phyloP scores from a whole-genome alignment of 2,113 vertebrate species.

The Bettongia penicillata region DNA sequence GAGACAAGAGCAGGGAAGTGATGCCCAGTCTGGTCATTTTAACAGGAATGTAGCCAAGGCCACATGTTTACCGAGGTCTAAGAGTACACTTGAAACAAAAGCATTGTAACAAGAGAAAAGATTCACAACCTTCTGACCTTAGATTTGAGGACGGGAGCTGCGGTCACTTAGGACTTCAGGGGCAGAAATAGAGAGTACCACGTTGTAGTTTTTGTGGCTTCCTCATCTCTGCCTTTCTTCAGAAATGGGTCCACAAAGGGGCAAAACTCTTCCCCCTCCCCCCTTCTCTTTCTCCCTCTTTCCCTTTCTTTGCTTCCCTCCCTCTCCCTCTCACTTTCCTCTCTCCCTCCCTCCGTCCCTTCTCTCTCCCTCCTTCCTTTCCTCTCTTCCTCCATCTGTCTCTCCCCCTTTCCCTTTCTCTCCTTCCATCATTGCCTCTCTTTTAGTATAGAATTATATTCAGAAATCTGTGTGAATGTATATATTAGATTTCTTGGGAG shows the following conservation, averaged over 20 bases:
- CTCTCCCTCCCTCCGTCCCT: no score
- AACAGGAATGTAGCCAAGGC: no score
- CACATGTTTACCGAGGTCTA: no score
- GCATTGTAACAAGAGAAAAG: no score
- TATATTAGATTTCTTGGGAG: not conserved
- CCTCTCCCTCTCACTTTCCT: accelerated
- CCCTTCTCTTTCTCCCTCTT: no score
- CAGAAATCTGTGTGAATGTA: not conserved
- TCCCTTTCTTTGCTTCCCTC: no score
- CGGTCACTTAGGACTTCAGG: not conserved
- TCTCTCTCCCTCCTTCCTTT: no score
- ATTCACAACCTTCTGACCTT: no score
- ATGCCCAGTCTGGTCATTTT: no score
- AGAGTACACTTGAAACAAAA: no score
- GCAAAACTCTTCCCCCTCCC: not conserved
- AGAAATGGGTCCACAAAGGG: not conserved
- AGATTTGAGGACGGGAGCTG: not conserved
- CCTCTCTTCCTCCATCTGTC: no score
- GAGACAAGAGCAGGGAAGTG: not conserved
- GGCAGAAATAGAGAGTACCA: not conserved
- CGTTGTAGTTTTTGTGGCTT: not conserved
- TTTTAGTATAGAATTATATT: not conserved
- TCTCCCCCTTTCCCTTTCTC: not conserved
- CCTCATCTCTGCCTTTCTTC: not conserved
- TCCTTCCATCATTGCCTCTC: not conserved